These are phyloP conservation scores for Byasa hedistus DNA, from an alignment of 2,888 invertebrate species.

Conservation along the genomic window DNA sequence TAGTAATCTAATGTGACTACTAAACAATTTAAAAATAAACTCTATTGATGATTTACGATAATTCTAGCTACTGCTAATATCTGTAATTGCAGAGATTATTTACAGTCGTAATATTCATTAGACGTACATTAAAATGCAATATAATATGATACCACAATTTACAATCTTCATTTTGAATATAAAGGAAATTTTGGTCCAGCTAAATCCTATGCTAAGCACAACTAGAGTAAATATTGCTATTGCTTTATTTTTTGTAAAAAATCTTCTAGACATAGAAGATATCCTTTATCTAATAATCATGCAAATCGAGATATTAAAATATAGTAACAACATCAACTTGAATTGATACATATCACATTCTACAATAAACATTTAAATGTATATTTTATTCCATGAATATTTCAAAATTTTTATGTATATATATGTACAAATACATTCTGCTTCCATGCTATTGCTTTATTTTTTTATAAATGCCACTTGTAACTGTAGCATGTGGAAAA, in stretches of 20 bases:
- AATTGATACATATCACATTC: constrained; percentile 31
- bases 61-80: constrained; percentile 55
- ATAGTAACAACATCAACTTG: constrained; percentile 28
- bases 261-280: constrained; percentile 28
- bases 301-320: constrained; percentile 31
- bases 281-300: constrained; percentile 26
- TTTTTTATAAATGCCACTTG: constrained; percentile 7
- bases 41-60: constrained; percentile 58
- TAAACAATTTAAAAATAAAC: constrained; percentile 67
- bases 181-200: constrained; percentile 79
- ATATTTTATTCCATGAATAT: constrained; percentile 22
- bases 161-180: constrained; percentile 63
- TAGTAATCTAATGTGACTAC: constrained; percentile 61
- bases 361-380: constrained; percentile 30
- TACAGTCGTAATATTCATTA: constrained; percentile 54
- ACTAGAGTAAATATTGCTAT: constrained; percentile 67
- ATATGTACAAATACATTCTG: constrained; percentile 15
- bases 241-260: constrained; percentile 46
- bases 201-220: constrained; percentile 76
- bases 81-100: constrained; percentile 77
- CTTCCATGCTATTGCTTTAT: constrained; percentile 16
- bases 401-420: constrained; percentile 20
- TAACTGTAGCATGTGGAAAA: no score
- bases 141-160: constrained; percentile 48
- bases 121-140: constrained; percentile 65